Conservation (phyloP, 2,113 vertebrate species). For the Bufo gargarizans region DNA sequence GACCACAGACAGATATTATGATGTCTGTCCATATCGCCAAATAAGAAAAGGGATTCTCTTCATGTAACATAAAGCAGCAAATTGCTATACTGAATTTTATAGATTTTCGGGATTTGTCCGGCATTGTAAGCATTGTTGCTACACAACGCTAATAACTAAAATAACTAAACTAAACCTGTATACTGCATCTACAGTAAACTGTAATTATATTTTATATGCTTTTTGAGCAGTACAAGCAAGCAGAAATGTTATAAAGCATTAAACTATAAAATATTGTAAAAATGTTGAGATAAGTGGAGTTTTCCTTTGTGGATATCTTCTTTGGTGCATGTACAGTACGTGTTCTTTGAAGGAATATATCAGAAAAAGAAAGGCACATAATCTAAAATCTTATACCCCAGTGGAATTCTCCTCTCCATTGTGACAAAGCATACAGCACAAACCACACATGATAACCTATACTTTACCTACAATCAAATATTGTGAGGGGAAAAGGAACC, state of each 20-base stretch:
- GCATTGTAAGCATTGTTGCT: too few species aligned
- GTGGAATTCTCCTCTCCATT: background rate
- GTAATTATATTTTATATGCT: too few species aligned
- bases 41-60: too few species aligned
- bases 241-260: background rate
- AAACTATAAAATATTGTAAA: background rate
- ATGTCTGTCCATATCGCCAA: too few species aligned
- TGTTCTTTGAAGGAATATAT: background rate
- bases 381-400: background rate
- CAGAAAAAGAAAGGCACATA: background rate
- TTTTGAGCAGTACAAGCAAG: too few species aligned
- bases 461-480: slow-evolving; percentile 21
- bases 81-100: too few species aligned
- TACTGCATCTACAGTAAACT: too few species aligned
- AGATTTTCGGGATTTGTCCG: too few species aligned
- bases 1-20: too few species aligned
- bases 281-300: background rate
- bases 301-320: background rate
- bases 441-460: background rate
- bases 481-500: slow-evolving; percentile 1
- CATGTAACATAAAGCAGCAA: too few species aligned
- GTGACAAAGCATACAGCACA: background rate
- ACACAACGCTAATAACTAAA: too few species aligned
- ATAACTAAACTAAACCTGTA: too few species aligned
- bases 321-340: background rate